Conservation (phyloP, 92 coral and sea anemone species). For the Isaurus tuberculatus region DNA sequence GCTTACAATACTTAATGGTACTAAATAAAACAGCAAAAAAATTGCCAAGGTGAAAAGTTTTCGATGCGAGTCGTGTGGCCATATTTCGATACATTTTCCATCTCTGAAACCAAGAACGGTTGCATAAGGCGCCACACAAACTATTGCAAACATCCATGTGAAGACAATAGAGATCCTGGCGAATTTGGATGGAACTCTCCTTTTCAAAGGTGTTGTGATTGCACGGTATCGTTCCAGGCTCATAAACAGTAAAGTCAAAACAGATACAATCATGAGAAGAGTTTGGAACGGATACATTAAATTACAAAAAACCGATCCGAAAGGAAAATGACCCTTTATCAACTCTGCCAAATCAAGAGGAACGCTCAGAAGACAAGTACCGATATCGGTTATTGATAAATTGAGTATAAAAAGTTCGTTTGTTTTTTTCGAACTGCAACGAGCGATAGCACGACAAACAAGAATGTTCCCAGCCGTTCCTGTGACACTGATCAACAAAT, state of each 20-base stretch:
- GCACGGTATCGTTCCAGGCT: constrained; percentile 72
- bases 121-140: constrained; percentile 71
- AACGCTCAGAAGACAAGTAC: constrained; percentile 64
- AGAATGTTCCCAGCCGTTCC: constrained; percentile 62
- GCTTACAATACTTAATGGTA: constrained; percentile 59
- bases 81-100: constrained; percentile 61
- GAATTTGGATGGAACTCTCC: constrained; percentile 41
- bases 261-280: constrained; percentile 71
- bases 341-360: constrained; percentile 72
- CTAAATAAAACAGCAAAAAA: constrained; percentile 60
- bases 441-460: constrained; percentile 61
- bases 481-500: constrained; percentile 50
- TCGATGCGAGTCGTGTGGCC: constrained; percentile 56
- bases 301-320: constrained; percentile 66
- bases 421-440: constrained; percentile 51
- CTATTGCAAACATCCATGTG: constrained; percentile 70
- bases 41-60: constrained; percentile 58
- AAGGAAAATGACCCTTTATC: constrained; percentile 53
- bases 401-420: constrained; percentile 71
- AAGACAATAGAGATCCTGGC: constrained; percentile 53
- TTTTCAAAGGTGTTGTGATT: constrained; percentile 77
- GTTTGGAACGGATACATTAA: constrained; percentile 81
- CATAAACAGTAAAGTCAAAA: constrained; percentile 66
- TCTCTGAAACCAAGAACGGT: constrained; percentile 48
- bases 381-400: constrained; percentile 73